Evolutionary conservation across 2,113 vertebrate species (phyloP).

Genomic region (Larimichthys polyactis): DNA sequence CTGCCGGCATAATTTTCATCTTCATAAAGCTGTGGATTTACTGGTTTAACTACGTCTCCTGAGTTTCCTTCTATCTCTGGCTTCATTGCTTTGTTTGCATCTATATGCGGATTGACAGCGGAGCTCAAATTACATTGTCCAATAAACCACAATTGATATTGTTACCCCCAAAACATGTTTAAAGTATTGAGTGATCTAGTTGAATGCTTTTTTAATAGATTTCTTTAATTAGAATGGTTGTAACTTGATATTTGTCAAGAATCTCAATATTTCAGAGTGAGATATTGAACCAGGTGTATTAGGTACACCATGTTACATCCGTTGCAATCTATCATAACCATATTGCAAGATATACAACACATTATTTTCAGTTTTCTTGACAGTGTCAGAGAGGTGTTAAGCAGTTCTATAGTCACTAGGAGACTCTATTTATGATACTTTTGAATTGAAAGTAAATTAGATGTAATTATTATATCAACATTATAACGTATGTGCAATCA

Average conservation of each 20-base stretch:
- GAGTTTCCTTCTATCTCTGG: constrained; percentile 16
- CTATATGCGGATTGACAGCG: background rate
- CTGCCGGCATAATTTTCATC: constrained; percentile 1
- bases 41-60: background rate
- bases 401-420: background rate
- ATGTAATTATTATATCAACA: background rate
- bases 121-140: background rate
- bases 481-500: background rate
- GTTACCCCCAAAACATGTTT: background rate
- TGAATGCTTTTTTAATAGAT: background rate
- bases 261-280: background rate
- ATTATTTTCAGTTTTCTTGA: background rate
- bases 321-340: background rate
- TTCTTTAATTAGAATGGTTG: background rate
- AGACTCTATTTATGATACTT: background rate
- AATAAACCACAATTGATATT: background rate
- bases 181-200: background rate
- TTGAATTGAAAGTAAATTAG: background rate
- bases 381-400: constrained; percentile 3
- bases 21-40: constrained; percentile 15
- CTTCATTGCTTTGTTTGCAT: constrained; percentile 1
- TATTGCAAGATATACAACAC: background rate
- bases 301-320: background rate
- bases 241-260: background rate
- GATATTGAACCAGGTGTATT: background rate